phyloP scores from a whole-genome alignment of 2,797 vertebrate genomes.

The Pampus argenteus region DNA sequence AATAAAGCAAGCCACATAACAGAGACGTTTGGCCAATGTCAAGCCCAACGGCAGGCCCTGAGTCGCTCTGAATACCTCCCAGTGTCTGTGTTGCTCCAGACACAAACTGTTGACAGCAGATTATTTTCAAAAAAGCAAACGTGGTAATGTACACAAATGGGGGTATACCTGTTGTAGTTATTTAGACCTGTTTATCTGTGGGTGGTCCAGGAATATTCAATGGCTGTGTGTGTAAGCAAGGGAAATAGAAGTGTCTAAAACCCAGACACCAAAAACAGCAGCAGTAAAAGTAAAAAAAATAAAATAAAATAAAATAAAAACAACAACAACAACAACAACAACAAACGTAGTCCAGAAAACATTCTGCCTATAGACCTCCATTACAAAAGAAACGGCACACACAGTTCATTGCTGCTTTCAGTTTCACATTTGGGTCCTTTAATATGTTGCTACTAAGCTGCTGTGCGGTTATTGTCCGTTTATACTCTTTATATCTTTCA shows the following conservation, averaged over 20 bases:
- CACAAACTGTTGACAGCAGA: conserved; percentile 1
- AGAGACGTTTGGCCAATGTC: conserved; percentile 15
- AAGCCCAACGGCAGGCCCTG: neutral
- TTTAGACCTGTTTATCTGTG: neutral
- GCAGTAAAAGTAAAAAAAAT: neutral
- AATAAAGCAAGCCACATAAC: conserved; percentile 19
- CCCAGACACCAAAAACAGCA: neutral
- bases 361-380: no score
- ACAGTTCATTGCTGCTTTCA: neutral
- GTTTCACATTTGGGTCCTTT: neutral
- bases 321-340: no score
- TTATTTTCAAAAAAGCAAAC: conserved; percentile 6
- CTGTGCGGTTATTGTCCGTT: no score
- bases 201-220: conserved; percentile 6
- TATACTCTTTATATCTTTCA: conserved; percentile 16
- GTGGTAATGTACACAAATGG: conserved; percentile 24
- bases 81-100: neutral
- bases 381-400: neutral
- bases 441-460: neutral
- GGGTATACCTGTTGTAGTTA: conserved; percentile 1
- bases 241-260: neutral
- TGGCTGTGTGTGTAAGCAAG: conserved; percentile 2
- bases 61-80: neutral
- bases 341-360: no score
- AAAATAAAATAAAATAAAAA: no score